Conservation (phyloP, 2,797 vertebrate genomes). For the Pseudopleuronectes americanus region DNA sequence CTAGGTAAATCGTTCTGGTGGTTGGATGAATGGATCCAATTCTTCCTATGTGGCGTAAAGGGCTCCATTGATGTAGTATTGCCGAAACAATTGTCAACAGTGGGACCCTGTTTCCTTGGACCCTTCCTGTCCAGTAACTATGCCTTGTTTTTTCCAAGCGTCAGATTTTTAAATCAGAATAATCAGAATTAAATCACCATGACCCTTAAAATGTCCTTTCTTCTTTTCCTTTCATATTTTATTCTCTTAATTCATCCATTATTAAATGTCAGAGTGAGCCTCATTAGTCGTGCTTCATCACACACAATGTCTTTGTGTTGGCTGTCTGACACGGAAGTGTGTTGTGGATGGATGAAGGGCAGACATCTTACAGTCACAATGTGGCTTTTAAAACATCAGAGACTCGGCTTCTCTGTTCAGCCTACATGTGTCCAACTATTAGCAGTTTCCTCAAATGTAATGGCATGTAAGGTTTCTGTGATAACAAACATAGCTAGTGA, state of each 20-base stretch:
- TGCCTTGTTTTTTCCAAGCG: too few relatives aligned
- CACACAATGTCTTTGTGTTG: conserved; percentile 7
- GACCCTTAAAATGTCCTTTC: neutral
- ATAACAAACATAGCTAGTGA: too few relatives aligned
- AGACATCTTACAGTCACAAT: conserved; percentile 19
- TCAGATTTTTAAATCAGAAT: too few relatives aligned
- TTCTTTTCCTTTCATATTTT: neutral
- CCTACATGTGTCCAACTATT: neutral
- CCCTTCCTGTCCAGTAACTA: too few relatives aligned
- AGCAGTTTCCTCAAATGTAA: neutral
- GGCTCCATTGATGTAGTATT: too few relatives aligned
- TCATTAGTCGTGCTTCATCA: conserved; percentile 28
- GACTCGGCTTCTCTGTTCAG: neutral
- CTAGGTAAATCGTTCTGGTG: too few relatives aligned
- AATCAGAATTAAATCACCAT: too few relatives aligned
- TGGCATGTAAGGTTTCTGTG: too few relatives aligned
- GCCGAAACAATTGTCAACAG: too few relatives aligned
- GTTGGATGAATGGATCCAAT: neutral
- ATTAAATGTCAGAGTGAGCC: conserved; percentile 40
- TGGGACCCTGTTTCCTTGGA: too few relatives aligned
- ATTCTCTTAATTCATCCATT: conserved; percentile 34
- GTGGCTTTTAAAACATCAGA: conserved; percentile 36
- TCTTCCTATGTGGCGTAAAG: too few relatives aligned
- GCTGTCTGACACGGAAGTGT: conserved; percentile 18
- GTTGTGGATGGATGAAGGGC: conserved; percentile 18